Evolutionary conservation across 2,797 vertebrate genomes (phyloP), one percentile per base, ranked within the genome.

Genomic region (Chelon labrosus): DNA sequence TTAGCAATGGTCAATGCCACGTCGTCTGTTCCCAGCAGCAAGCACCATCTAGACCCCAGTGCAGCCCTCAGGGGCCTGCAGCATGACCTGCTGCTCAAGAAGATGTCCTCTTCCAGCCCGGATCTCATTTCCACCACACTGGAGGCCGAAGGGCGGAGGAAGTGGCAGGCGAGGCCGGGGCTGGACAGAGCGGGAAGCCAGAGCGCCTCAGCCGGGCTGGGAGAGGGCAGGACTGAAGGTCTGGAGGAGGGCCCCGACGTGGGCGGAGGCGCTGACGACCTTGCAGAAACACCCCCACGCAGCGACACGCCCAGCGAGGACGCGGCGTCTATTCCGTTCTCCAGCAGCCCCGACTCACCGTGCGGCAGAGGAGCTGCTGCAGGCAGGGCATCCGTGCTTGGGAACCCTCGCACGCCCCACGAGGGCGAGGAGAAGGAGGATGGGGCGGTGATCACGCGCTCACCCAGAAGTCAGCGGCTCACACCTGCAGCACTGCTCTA

Each of bases 71-170:
- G 95, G 37, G 95, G 95, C 63, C 93, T 96, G 67, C 96, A 97
- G 85, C 96, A 96, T 1, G 96, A 97, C 82, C 92, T 96, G 10
- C 93, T 96, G 22, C 94, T 96, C 6, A 95, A 96, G 60, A 96
- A 97, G 89, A 95, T 96, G 94, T 97, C 96, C 14, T 97, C 96
- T 38, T 98, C 97, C 2, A 97, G 97, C 80, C 97, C 97, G 0
- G 97, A 99, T 75, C 95, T 99, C 74, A 95, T 99, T 58, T 96
- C 96, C 65, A 97, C 96, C 31, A 96, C 97, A 20, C 58, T 96
- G 73, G 95, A 96, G 51, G 96, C 93, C 0, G 95, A 92, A 46
- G 77, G 90, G 38, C 66, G 93, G 69, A 81, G 92, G 70, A 95
- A 93, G 63, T 94, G 88, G 35, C 90, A 94, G 66, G n/a, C 67